These are phyloP conservation scores for Sipha maydis DNA, from an alignment of 2,888 invertebrate genomes.

Conservation along the genomic window DNA sequence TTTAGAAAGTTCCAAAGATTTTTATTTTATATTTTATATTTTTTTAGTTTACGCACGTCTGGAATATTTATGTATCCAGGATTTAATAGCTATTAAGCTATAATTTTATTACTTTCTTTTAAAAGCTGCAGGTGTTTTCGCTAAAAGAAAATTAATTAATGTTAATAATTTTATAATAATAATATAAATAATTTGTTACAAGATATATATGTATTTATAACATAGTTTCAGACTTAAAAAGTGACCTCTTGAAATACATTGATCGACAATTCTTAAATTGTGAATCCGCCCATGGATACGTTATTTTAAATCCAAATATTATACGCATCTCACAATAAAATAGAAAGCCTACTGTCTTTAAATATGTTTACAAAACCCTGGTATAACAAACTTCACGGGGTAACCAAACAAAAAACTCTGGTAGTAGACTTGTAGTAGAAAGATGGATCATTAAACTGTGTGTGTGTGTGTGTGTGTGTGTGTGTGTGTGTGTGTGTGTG, in stretches of 20 bases:
- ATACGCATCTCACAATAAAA: too few species aligned
- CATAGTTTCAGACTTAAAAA: too few species aligned
- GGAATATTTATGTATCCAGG: constrained; percentile 9
- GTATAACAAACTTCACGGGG: neutral
- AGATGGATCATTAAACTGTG: constrained; percentile 3
- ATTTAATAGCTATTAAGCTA: neutral
- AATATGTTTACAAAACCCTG: neutral
- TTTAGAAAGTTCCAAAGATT: constrained; percentile 33
- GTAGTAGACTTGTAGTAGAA: neutral
- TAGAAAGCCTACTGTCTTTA: neutral
- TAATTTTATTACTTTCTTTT: neutral
- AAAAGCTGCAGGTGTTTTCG: neutral
- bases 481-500: too few species aligned
- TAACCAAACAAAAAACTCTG: neutral
- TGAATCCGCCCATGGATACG: too few species aligned
- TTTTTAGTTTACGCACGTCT: neutral
- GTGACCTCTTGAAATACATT: too few species aligned
- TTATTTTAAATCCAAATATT: too few species aligned
- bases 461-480: too few species aligned
- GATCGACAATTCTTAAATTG: too few species aligned
- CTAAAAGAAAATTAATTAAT: too few species aligned
- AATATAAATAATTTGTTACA: too few species aligned
- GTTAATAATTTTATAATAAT: too few species aligned
- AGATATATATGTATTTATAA: too few species aligned
- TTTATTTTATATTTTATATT: constrained; percentile 29